Evolutionary conservation across 2,113 vertebrate genomes (phyloP), one percentile per base, ranked within the genome.

Genomic region (Cinclus mexicanus): DNA sequence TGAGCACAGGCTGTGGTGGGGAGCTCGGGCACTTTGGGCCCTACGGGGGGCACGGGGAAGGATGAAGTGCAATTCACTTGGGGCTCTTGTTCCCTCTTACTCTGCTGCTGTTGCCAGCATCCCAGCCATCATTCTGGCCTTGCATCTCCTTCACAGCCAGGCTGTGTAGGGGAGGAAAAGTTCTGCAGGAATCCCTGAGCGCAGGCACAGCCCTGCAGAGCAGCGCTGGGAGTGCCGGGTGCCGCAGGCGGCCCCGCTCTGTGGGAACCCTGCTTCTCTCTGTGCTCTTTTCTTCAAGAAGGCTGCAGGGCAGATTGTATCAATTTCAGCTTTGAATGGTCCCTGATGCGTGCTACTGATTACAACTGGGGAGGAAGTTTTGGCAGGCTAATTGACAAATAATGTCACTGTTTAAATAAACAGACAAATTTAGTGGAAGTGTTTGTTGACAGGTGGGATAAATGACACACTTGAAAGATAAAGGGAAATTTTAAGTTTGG

Each of bases 191-290:
- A 42, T 52, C 77, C 81, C 28, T 31, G 78, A 22, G 52, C 68
- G 65, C 41, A 17, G 1, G 1, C 42, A 18, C n/a, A 83, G 83
- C 86, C 63, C 68, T 35, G 29, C 3, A 2, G 74, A 87, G 82
- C 4, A 0, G 65, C 10, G 2, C 1, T 6, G 13, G 83, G n/a
- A 61, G 65, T 5, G 1, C 75, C 0, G 3, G 46, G 25, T 37
- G 53, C 67, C 2, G 1, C 13, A 11, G 53, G 69, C 81, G 47
- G 42, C 10, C 2, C 2, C 7, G 2, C 2, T 3, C 3, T 47
- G 29, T 46, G 63, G 41, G 79, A 83, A 7, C 35, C 37, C 24
- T 5, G 10, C 8, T 44, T 18, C 53, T 63, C 52, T 42, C 39
- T 20, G 31, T 22, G 25, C 5, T 2, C n/a, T 33, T 53, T 28